Evolutionary conservation across 2,888 invertebrate genomes (phyloP).

Genomic region (Lasius fuliginosus): DNA sequence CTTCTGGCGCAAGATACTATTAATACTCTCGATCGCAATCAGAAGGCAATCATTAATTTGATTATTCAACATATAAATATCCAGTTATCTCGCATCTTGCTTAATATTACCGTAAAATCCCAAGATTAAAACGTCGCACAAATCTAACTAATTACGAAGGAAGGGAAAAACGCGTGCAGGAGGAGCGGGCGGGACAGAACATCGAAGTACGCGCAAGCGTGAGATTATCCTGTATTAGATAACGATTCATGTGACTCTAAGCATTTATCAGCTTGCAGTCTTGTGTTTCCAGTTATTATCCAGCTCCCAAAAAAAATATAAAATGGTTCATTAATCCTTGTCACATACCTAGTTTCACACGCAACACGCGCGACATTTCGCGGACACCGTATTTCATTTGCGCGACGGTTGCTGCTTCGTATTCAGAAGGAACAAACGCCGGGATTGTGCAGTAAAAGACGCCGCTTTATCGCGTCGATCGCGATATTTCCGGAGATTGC

Average conservation of each 20-base stretch:
- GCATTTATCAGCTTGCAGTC: constrained; percentile 13
- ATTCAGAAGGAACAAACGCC: constrained; percentile 38
- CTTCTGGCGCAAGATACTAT: background rate
- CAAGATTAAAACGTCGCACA: constrained; percentile 43
- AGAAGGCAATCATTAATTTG: constrained; percentile 24
- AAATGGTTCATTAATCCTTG: constrained; percentile 54
- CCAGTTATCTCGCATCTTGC: constrained; percentile 29
- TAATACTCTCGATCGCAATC: constrained; percentile 9
- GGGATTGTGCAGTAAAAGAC: constrained; percentile 54
- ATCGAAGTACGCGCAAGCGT: background rate
- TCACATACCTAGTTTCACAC: constrained; percentile 57
- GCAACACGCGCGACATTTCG: constrained; percentile 21
- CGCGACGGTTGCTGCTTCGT: constrained; percentile 13
- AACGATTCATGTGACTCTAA: background rate
- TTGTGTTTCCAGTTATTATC: constrained; percentile 35
- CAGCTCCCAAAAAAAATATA: constrained; percentile 39
- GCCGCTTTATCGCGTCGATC: constrained; percentile 64
- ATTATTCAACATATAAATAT: constrained; percentile 36
- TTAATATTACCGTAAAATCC: constrained; percentile 47
- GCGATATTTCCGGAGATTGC: constrained; percentile 56
- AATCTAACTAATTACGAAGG: constrained; percentile 22
- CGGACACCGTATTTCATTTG: constrained; percentile 26
- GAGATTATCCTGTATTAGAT: background rate
- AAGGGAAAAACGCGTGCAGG: background rate
- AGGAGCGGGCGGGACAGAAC: background rate